These are phyloP conservation scores for Argentina silus DNA, from an alignment of 2,797 vertebrate species.

Conservation along the genomic window DNA sequence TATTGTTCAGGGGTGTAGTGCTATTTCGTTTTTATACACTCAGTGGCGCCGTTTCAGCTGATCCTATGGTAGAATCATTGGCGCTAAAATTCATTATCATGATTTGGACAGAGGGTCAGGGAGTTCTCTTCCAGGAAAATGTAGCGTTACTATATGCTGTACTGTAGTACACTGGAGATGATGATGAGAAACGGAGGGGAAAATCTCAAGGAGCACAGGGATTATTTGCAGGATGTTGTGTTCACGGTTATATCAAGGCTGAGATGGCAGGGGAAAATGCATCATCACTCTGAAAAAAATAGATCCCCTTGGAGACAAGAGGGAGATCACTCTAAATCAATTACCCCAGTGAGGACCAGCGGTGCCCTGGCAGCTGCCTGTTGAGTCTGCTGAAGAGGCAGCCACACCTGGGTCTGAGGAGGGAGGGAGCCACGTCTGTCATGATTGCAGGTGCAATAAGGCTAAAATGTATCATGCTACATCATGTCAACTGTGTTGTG, in stretches of 20 bases:
- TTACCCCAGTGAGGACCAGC: constrained; percentile 41
- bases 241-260: background rate
- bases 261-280: constrained; percentile 7
- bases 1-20: too few species aligned
- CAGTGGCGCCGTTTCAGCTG: too few species aligned
- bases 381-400: constrained; percentile 30
- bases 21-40: too few species aligned
- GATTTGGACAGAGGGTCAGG: too few species aligned
- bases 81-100: too few species aligned
- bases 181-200: too few species aligned
- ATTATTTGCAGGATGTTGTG: background rate
- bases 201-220: background rate
- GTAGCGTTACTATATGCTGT: too few species aligned
- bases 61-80: too few species aligned
- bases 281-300: constrained; percentile 34
- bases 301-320: constrained; percentile 23
- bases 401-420: constrained; percentile 58
- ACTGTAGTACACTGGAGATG: too few species aligned
- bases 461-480: too few species aligned
- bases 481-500: too few species aligned
- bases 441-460: constrained; percentile 47
- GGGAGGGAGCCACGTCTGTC: constrained; percentile 52
- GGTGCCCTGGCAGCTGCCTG: constrained; percentile 23
- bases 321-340: constrained; percentile 52
- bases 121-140: too few species aligned